Percentiles rank a stretch among this genome's conserved stretches.
Evolutionary conservation across 2,797 vertebrate genomes (phyloP).

Genomic region (Crax fasciolata): DNA sequence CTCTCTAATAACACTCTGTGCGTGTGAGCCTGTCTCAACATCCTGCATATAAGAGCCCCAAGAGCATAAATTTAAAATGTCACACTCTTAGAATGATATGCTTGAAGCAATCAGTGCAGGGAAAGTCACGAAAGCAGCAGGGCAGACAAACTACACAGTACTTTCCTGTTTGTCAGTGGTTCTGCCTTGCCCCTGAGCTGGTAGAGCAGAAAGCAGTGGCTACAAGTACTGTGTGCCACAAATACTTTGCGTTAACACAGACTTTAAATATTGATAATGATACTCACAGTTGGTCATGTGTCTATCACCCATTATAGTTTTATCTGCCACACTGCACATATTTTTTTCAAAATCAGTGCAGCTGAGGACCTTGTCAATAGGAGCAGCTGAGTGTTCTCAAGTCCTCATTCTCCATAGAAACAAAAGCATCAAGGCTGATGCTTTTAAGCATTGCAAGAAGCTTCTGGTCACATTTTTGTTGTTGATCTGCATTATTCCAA

Average conservation of each 20-base stretch:
- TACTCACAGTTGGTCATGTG: accelerated
- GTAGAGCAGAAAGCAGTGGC: neutral
- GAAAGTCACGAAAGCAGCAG: neutral
- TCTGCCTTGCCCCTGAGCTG: neutral
- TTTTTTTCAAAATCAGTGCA: neutral
- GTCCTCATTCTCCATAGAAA: neutral
- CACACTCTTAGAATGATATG: neutral
- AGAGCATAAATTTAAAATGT: neutral
- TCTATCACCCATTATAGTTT: neutral
- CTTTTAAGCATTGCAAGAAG: neutral
- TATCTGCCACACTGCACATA: neutral
- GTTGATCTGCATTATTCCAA: neutral
- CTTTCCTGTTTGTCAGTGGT: neutral
- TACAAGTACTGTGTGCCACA: neutral
- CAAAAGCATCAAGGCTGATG: neutral
- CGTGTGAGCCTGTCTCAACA: neutral
- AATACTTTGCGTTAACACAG: neutral
- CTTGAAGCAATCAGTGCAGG: neutral
- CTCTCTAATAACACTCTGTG: neutral
- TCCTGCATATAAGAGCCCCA: neutral
- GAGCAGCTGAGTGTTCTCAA: neutral
- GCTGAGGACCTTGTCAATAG: neutral
- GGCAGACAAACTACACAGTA: neutral
- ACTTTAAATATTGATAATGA: neutral
- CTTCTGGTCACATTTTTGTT: neutral